These are phyloP conservation scores for Sinosuthora webbiana DNA, from an alignment of 2,113 vertebrate genomes.

Conservation along the genomic window DNA sequence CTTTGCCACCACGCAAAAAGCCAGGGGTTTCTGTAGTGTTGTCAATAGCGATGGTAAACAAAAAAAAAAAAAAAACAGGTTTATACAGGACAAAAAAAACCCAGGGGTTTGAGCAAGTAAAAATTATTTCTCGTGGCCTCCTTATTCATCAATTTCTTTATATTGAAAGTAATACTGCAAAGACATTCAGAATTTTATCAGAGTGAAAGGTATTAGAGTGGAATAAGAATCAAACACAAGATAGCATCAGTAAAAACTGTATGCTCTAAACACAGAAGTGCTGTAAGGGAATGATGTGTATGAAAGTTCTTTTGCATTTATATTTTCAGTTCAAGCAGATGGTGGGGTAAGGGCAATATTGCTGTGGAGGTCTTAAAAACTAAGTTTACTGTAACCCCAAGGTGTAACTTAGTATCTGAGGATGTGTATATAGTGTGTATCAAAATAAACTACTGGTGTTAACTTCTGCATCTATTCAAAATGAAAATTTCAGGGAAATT, in stretches of 20 bases:
- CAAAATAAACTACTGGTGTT: conserved; percentile 59
- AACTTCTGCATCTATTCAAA: conserved; percentile 59
- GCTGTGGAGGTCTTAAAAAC: background rate
- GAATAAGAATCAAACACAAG: background rate
- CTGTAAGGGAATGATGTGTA: accelerated
- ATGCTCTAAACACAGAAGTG: background rate
- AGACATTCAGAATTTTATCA: background rate
- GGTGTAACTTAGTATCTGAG: background rate
- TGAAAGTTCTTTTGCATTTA: background rate
- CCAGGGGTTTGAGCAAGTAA: background rate
- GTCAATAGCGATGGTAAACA: background rate
- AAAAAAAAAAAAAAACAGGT: background rate
- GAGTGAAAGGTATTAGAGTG: background rate
- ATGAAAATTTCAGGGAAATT: conserved; percentile 61
- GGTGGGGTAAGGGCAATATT: background rate
- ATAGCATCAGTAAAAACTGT: background rate
- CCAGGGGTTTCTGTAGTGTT: background rate
- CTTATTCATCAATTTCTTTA: background rate
- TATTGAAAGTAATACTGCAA: background rate
- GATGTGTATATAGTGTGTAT: background rate
- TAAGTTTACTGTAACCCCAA: background rate
- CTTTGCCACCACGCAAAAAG: background rate
- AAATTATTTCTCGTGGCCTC: background rate
- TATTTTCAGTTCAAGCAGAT: background rate
- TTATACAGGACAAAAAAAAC: background rate